Conservation (phyloP, 2,797 vertebrate genomes). For the Hypotaenidia philippensis region DNA sequence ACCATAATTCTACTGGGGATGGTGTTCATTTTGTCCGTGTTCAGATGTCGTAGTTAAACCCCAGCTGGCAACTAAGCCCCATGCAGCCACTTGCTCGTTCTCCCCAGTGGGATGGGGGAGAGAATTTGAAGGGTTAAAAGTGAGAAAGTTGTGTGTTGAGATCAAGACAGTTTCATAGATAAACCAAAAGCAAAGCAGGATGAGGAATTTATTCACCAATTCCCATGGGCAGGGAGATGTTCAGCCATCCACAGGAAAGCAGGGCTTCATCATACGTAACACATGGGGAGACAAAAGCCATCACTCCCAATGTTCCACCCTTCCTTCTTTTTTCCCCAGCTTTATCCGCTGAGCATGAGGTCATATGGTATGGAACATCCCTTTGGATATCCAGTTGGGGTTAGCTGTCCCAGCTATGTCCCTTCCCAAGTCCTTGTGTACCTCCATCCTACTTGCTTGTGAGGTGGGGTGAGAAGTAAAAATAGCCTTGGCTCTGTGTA, state of each 20-base stretch:
- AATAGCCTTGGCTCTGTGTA: no score
- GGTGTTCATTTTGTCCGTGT: neutral
- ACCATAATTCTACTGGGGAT: neutral
- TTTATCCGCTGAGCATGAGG: neutral
- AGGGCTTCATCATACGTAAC: fast-evolving
- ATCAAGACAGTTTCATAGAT: neutral
- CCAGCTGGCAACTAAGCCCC: no score
- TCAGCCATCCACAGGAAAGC: neutral
- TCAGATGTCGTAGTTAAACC: neutral
- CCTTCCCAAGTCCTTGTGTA: no score
- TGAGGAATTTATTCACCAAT: neutral
- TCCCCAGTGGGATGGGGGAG: no score
- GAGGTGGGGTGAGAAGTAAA: no score
- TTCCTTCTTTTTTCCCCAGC: neutral
- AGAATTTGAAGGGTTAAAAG: no score
- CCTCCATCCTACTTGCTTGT: no score
- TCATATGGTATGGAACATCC: neutral
- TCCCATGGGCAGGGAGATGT: neutral
- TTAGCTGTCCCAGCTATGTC: no score
- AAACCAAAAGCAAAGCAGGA: neutral
- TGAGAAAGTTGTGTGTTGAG: neutral
- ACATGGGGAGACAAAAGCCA: neutral
- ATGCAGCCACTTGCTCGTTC: no score
- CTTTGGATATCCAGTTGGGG: no score
- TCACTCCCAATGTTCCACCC: fast-evolving